A percentile compares a stretch with the other conserved stretches of the same genome.
Conservation (phyloP, 2,113 vertebrate species). For the Rostratula benghalensis region DNA sequence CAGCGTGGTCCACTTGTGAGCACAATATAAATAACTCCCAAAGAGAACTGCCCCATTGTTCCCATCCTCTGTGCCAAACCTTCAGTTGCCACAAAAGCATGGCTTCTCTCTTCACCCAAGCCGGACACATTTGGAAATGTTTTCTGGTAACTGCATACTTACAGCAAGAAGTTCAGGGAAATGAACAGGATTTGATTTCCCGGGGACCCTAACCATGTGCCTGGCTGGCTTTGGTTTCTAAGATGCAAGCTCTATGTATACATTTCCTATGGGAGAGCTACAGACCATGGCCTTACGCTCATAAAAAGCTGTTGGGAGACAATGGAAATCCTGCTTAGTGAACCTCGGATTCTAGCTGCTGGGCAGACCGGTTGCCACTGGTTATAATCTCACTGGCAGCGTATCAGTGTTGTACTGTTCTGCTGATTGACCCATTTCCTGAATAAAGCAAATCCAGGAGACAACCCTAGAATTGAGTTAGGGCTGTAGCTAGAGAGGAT, state of each 20-base stretch:
- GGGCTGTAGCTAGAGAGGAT: background rate
- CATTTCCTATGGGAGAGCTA: background rate
- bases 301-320: background rate
- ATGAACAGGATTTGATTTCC: background rate
- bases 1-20: background rate
- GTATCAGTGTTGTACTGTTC: background rate
- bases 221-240: background rate
- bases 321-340: background rate
- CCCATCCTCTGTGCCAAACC: background rate
- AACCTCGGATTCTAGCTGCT: background rate
- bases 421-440: background rate
- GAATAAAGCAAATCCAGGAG: background rate
- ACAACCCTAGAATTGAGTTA: background rate
- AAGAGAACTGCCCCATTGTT: background rate
- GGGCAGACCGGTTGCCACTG: background rate
- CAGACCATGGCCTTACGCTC: background rate
- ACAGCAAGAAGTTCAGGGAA: conserved; percentile 28
- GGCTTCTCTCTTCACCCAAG: conserved; percentile 7
- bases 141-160: conserved; percentile 12
- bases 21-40: background rate
- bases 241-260: fast-evolving
- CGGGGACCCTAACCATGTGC: background rate
- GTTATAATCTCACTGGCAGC: background rate
- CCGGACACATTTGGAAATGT: conserved; percentile 41
- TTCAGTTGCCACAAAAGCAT: conserved; percentile 22